phyloP scores from a whole-genome alignment of 2,797 vertebrate species.

The Coilia nasus region DNA sequence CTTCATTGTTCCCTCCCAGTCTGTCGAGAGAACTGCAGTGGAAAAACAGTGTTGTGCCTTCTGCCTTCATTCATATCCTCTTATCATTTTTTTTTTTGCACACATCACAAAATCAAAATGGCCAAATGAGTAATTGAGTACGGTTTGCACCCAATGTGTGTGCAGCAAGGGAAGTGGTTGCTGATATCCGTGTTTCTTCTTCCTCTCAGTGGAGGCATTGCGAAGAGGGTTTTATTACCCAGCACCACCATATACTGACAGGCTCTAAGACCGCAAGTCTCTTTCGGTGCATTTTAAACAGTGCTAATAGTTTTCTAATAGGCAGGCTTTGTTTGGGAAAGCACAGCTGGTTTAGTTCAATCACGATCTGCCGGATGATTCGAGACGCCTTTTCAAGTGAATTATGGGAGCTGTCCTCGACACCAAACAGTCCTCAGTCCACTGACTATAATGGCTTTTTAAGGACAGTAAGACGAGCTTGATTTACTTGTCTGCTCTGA shows the following conservation, averaged over 20 bases:
- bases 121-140: too few species aligned
- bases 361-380: conserved; percentile 19
- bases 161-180: not conserved
- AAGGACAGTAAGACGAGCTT: not conserved
- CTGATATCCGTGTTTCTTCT: not conserved
- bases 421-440: not conserved
- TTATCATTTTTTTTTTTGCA: too few species aligned
- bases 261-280: not conserved
- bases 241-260: not conserved
- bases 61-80: too few species aligned
- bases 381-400: not conserved
- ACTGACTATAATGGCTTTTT: not conserved
- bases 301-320: conserved; percentile 22
- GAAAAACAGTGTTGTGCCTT: too few species aligned
- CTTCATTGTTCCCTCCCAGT: conserved; percentile 2
- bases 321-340: conserved; percentile 29
- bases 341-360: conserved; percentile 32
- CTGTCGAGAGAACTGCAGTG: not conserved
- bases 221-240: not conserved
- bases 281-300: not conserved
- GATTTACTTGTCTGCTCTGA: not conserved
- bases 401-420: not conserved
- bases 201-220: not conserved
- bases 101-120: too few species aligned
- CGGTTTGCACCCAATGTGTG: not conserved